phyloP scores from a whole-genome alignment of 1,140 invertebrate genomes.

The Alviniconcha marisindica region DNA sequence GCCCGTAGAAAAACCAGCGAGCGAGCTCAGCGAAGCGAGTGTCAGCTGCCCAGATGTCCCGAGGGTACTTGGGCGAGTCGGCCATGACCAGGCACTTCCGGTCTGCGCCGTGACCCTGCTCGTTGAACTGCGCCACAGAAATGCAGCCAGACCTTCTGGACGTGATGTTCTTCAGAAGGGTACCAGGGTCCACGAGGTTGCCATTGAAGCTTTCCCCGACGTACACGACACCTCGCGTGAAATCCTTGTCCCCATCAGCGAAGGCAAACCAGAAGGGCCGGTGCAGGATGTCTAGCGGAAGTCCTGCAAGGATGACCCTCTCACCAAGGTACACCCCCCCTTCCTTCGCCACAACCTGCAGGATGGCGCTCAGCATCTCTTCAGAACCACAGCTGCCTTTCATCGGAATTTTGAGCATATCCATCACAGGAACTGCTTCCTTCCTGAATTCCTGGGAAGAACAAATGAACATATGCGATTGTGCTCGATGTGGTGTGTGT shows the following conservation, averaged over 20 bases:
- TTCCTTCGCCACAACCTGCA: background rate
- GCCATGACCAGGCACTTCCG: background rate
- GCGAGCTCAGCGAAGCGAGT: constrained; percentile 34
- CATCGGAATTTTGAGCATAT: background rate
- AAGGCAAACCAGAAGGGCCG: background rate
- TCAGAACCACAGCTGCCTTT: background rate
- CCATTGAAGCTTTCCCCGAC: background rate
- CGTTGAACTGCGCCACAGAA: background rate
- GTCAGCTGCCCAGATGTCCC: constrained; percentile 27
- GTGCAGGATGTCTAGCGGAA: background rate
- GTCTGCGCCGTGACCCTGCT: background rate
- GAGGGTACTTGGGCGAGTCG: background rate
- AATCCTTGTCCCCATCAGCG: background rate
- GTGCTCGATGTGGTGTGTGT: no score
- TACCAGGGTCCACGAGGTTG: background rate
- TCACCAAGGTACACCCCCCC: constrained; percentile 15
- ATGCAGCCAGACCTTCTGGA: background rate
- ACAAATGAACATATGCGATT: background rate
- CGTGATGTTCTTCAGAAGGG: background rate
- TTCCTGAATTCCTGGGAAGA: background rate
- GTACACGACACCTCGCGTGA: constrained; percentile 12
- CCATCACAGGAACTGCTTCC: background rate
- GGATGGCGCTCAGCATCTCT: background rate
- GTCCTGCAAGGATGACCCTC: background rate
- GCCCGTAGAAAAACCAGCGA: constrained; percentile 37